Evolutionary conservation across 2,797 vertebrate species (phyloP), one percentile per base, ranked within the genome.

Genomic region (Premnoplex brunnescens): DNA sequence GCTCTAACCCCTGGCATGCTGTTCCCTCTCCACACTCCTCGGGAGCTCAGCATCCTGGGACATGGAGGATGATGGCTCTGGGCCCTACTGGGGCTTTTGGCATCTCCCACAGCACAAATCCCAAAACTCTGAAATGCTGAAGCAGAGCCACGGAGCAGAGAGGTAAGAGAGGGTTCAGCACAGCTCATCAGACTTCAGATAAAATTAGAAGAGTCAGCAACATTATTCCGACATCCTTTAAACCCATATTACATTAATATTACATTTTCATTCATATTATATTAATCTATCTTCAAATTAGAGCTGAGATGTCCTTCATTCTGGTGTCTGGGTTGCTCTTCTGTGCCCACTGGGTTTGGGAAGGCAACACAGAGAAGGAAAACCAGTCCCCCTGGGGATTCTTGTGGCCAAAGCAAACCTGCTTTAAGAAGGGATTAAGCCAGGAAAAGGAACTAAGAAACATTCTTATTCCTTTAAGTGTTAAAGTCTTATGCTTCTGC

Each of bases 161-260:
- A 82, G 68, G 84, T 41, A 71, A 76, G 14, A 12, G n/a, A 78
- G 27, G 59, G 80, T 52, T 95, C 88, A 86, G 69, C 64, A 46
- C 1, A n/a, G 76, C 68, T 71, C 85, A 24, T 12, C 63, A 80
- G 54, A 28, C 46, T 18, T 3, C 27, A 13, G 73, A 62, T 24
- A 69, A 73, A 84, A 94, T 86, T 9, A 48, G 79, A 85, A 78
- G 58, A 91, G 88, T 81, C 93, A 84, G 91, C 89, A 88, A 48
- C 85, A 63, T 64, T 58, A 74, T n/a, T 12, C 76, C 64, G 68
- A 91, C 91, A 93, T 64, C 85, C 67, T 88, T 91, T 59, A 62
- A 88, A 91, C 24, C 86, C 58, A 2, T 30, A 74, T 51, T 10
- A 32, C 85, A 95, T 95, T 91, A 93, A 96, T 94, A 94, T 91